A percentile compares a stretch with the other conserved stretches of the same genome.
Conservation (phyloP, 2,888 invertebrate genomes). For the Saturnia pavonia region DNA sequence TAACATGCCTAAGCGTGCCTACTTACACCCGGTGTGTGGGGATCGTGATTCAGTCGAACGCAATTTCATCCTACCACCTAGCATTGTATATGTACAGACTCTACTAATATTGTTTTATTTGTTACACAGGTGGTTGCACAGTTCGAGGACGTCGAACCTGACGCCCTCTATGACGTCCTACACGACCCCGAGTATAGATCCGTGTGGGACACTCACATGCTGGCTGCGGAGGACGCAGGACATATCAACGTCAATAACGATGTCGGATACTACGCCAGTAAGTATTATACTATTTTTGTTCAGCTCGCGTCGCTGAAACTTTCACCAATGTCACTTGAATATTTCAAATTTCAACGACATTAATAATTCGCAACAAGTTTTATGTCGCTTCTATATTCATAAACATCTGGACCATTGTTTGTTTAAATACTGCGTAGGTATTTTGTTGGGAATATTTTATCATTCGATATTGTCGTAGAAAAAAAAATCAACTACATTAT, state of each 20-base stretch:
- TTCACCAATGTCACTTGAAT: background rate
- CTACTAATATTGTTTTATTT: background rate
- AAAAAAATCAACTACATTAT: too few relatives aligned
- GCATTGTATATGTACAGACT: background rate
- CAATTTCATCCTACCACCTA: too few relatives aligned
- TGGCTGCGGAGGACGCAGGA: conserved; percentile 92
- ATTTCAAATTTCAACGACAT: background rate
- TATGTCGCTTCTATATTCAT: too few relatives aligned
- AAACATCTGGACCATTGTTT: too few relatives aligned
- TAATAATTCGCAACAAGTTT: too few relatives aligned
- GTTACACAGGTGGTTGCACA: conserved; percentile 75
- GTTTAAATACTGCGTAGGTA: too few relatives aligned
- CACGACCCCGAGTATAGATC: conserved; percentile 94
- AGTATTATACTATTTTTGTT: conserved; percentile 51
- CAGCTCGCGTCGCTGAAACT: background rate
- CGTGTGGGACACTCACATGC: conserved; percentile 95
- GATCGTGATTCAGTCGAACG: background rate
- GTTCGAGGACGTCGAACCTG: conserved; percentile 88
- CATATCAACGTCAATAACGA: conserved; percentile 96
- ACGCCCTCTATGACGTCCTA: conserved; percentile 92
- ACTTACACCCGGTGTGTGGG: too few relatives aligned
- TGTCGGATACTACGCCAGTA: conserved; percentile 95
- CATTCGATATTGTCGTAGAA: too few relatives aligned
- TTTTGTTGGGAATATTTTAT: too few relatives aligned
- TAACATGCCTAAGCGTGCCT: too few relatives aligned